phyloP scores from a whole-genome alignment of 2,797 vertebrate species.

The Rhinatrema bivittatum region DNA sequence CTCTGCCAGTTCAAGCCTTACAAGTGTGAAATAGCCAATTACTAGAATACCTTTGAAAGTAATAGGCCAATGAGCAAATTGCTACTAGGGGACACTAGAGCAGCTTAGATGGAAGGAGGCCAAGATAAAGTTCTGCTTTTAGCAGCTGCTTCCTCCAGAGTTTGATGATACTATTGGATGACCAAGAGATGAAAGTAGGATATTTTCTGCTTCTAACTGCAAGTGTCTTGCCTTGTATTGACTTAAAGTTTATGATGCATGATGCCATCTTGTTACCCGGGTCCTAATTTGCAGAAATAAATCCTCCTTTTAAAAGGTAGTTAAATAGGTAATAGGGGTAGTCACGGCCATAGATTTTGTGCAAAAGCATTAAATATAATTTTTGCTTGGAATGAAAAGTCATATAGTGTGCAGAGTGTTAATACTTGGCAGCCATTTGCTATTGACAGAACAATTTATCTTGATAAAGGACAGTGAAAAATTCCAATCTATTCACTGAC shows the following conservation, averaged over 20 bases:
- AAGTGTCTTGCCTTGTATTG: constrained; percentile 76
- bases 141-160: constrained; percentile 65
- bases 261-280: constrained; percentile 77
- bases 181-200: constrained; percentile 51
- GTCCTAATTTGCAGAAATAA: constrained; percentile 86
- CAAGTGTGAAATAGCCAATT: constrained; percentile 99
- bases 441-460: constrained; percentile 93
- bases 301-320: constrained; percentile 89
- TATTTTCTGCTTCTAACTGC: constrained; percentile 57
- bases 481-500: constrained; percentile 87
- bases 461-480: constrained; percentile 92
- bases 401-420: constrained; percentile 66
- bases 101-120: constrained; percentile 56
- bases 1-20: constrained; percentile 86
- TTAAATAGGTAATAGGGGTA: constrained; percentile 90
- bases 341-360: constrained; percentile 74
- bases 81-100: constrained; percentile 69
- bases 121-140: constrained; percentile 73
- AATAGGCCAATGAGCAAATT: constrained; percentile 92
- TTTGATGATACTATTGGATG: constrained; percentile 47
- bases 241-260: constrained; percentile 94
- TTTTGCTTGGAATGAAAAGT: constrained; percentile 77
- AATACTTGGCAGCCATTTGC: constrained; percentile 74
- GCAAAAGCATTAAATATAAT: constrained; percentile 82
- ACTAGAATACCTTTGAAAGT: constrained; percentile 78